Conservation (phyloP, 2,888 invertebrate species). For the Malachius bipustulatus region DNA sequence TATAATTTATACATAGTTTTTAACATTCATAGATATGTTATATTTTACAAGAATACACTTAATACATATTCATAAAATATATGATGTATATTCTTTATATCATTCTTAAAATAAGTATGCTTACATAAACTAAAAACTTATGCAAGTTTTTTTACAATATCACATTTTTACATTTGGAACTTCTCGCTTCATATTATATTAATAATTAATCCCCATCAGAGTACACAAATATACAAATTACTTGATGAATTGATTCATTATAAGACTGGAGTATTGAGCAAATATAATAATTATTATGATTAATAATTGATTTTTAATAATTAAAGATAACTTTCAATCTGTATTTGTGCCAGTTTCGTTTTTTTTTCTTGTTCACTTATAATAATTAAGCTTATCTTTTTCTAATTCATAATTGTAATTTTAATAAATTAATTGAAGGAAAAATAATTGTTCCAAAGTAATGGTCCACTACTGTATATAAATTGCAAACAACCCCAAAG, state of each 20-base stretch:
- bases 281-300: no score
- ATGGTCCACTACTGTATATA: no score
- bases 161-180: constrained; percentile 35
- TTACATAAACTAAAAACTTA: constrained; percentile 31
- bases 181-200: constrained; percentile 23
- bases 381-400: no score
- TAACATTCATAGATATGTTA: constrained; percentile 15
- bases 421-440: no score
- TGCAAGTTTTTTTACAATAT: constrained; percentile 34
- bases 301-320: no score
- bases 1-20: constrained; percentile 13
- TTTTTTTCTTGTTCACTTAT: no score
- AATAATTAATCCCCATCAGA: constrained; percentile 18
- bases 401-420: no score
- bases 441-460: no score
- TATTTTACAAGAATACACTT: constrained; percentile 32
- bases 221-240: constrained; percentile 12
- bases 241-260: constrained; percentile 13
- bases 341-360: no score
- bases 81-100: constrained; percentile 26
- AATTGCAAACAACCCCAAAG: no score
- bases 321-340: no score
- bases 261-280: constrained; percentile 26
- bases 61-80: constrained; percentile 34
- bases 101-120: constrained; percentile 18